Conservation (phyloP, 2,113 vertebrate species). For the Pituophis catenifer region DNA sequence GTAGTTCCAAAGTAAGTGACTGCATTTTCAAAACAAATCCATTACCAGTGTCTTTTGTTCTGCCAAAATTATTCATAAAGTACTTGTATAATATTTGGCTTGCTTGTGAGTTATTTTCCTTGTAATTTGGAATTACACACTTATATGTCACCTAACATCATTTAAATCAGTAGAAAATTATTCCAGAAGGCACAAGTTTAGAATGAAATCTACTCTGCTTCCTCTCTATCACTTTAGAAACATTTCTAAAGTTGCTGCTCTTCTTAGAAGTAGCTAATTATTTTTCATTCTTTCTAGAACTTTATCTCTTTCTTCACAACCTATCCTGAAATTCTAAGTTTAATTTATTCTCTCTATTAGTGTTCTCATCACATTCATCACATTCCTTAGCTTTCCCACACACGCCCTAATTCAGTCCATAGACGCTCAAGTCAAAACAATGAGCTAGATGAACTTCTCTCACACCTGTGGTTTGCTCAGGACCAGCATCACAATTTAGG, state of each 20-base stretch:
- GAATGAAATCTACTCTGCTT: not conserved
- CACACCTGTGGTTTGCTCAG: not conserved
- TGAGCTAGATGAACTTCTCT: not conserved
- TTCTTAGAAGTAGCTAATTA: not conserved
- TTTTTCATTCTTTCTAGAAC: not conserved
- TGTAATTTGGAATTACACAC: not conserved
- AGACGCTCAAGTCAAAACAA: not conserved
- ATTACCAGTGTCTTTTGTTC: not conserved
- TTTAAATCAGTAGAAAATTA: not conserved
- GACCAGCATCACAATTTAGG: not conserved
- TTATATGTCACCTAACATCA: not conserved
- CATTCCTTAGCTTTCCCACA: not conserved
- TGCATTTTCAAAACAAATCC: not conserved
- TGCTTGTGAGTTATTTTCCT: not conserved
- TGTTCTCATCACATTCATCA: not conserved
- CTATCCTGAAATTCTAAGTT: not conserved
- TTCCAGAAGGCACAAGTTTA: not conserved
- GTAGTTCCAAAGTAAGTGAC: not conserved
- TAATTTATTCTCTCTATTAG: not conserved
- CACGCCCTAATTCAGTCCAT: not conserved
- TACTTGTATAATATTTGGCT: not conserved
- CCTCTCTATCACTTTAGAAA: not conserved
- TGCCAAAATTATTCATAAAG: not conserved
- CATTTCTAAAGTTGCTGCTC: not conserved
- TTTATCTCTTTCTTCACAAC: not conserved